A percentile compares a stretch with the other conserved stretches of the same genome.
Evolutionary conservation across 2,113 vertebrate genomes (phyloP).

Genomic region (Gallinago undulata): DNA sequence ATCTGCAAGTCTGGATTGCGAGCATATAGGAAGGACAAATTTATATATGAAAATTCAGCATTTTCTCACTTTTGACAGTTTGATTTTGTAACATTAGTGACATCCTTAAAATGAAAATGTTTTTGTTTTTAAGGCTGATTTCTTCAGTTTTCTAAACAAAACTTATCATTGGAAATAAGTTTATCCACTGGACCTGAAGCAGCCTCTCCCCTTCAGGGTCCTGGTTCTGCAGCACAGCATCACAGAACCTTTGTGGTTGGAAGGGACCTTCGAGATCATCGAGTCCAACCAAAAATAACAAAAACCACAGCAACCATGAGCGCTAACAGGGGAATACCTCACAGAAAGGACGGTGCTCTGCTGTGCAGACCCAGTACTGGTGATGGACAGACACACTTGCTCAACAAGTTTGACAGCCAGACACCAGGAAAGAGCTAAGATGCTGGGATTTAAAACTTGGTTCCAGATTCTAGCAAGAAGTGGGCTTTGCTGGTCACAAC

Average conservation of each 20-base stretch:
- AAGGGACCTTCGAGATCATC: no score
- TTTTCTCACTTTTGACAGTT: background rate
- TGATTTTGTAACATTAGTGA: background rate
- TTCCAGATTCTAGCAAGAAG: background rate
- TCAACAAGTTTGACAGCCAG: constrained; percentile 38
- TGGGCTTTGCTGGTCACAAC: background rate
- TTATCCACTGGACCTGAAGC: background rate
- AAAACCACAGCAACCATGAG: background rate
- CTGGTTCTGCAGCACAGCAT: background rate
- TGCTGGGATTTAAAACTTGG: background rate
- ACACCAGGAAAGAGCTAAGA: constrained; percentile 51
- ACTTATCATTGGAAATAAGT: background rate
- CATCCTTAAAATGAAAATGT: background rate
- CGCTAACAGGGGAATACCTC: background rate
- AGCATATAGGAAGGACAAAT: background rate
- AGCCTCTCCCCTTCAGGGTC: background rate
- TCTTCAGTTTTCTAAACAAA: background rate
- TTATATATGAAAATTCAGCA: background rate
- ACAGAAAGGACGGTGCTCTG: background rate
- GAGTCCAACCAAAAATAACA: no score
- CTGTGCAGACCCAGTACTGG: background rate
- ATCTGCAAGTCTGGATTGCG: background rate
- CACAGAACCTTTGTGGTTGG: no score
- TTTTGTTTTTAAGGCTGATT: background rate
- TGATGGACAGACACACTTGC: rapidly evolving